Evolutionary conservation across 2,888 invertebrate species (phyloP), one percentile per base, ranked within the genome.

Genomic region (Dryobotodes eremita): DNA sequence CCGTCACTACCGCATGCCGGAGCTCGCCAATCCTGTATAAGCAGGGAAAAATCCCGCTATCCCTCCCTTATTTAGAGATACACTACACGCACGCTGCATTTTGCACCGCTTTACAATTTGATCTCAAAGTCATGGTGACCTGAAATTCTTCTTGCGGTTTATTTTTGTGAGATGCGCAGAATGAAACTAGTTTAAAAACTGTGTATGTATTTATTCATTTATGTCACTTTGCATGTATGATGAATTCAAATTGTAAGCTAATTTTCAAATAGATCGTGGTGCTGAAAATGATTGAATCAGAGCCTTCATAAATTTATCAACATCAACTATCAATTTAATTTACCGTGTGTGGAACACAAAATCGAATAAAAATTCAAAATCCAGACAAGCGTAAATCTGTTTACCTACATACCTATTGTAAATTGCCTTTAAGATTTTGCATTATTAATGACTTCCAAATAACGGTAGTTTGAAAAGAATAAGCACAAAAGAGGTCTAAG

Each of bases 1-100:
- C 81, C 48, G 55, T 61, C 72, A 79, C 82, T 84, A 73, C 89
- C 85, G 87, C 89, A 88, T 88, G 62, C 82, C 81, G 20, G 53
- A 83, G 57, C 83, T 75, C 42, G 75, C 76, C 83, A 80, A 77
- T 85, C 89, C 85, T 79, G 89, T 84, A 80, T 77, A 20, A 75
- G 7, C 82, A 81, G 85, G 85, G 85, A 88, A 88, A 89, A 88
- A 81, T 86, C 85, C 88, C 86, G 89, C 85, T 89, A 86, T 84
- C 68, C 78, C 57, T 81, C 26, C 88, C 88, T 81, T 82, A 82
- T 86, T 80, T 77, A 81, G 77, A 76, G 74, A 66, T 53, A 70
- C 66, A 73, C 65, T 53, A 78, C 78, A 70, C 64, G 65, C 42
- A 36, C 70, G 20, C 57, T 36, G 31, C 74, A 75, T 61, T 73